Conservation (phyloP, 2,113 vertebrate species). For the Vulpes vulpes region DNA sequence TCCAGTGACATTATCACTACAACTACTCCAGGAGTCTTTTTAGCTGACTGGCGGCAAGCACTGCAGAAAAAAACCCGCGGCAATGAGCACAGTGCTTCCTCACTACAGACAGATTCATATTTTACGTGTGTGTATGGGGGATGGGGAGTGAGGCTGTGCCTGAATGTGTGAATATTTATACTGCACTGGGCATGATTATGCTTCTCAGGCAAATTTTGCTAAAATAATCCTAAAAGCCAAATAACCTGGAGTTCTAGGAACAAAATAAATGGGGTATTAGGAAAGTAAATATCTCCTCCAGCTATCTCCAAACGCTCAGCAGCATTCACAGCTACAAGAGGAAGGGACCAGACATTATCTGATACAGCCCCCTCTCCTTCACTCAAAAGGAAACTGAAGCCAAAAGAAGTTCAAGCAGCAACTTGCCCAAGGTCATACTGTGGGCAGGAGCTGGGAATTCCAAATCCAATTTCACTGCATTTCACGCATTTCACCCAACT, state of each 20-base stretch:
- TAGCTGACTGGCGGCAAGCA: conserved; percentile 2
- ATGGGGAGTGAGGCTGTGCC: neutral
- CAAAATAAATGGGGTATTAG: neutral
- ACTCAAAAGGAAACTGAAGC: neutral
- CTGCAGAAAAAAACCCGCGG: conserved; percentile 12
- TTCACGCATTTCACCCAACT: neutral
- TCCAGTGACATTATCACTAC: conserved; percentile 20
- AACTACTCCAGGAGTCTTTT: conserved; percentile 57
- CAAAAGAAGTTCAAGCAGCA: neutral
- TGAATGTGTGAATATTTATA: neutral
- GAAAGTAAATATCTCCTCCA: neutral
- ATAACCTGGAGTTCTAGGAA: conserved; percentile 26
- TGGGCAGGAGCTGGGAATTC: neutral
- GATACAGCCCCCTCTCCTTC: neutral
- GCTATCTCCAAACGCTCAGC: neutral
- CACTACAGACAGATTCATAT: neutral
- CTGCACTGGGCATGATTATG: neutral
- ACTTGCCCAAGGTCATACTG: conserved; percentile 1
- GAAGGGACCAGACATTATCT: neutral
- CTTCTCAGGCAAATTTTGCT: conserved; percentile 36
- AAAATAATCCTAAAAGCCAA: neutral
- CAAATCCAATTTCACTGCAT: neutral
- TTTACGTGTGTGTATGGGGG: neutral
- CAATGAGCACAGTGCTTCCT: neutral
- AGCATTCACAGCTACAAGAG: neutral